Conservation (phyloP, 1,140 invertebrate species). For the Nilaparvata lugens region DNA sequence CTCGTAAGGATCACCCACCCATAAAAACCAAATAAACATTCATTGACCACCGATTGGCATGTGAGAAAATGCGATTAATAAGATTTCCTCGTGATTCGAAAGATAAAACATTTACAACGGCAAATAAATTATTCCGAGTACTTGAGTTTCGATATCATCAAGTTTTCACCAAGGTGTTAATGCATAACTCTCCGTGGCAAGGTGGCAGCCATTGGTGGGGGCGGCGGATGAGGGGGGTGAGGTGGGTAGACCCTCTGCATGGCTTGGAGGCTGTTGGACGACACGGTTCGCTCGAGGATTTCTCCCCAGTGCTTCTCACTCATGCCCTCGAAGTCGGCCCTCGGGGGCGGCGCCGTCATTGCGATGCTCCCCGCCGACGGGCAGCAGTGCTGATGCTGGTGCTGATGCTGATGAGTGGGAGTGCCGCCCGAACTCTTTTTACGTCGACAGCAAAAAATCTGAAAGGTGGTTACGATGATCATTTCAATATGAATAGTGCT, state of each 20-base stretch:
- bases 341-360: background rate
- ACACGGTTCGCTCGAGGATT: constrained; percentile 59
- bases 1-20: too few species aligned
- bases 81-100: too few species aligned
- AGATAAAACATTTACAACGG: too few species aligned
- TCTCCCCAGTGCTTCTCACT: constrained; percentile 71
- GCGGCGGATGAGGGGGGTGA: background rate
- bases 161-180: too few species aligned
- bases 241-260: constrained; percentile 36
- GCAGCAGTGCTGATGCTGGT: constrained; percentile 9
- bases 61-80: too few species aligned
- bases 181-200: background rate
- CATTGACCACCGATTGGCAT: too few species aligned
- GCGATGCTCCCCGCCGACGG: constrained; percentile 5
- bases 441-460: constrained; percentile 16
- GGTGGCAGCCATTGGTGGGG: background rate
- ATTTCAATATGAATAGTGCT: too few species aligned
- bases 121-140: too few species aligned
- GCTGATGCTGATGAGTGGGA: constrained; percentile 9
- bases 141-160: too few species aligned
- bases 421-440: constrained; percentile 12
- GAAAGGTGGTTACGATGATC: background rate
- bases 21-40: too few species aligned
- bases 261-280: constrained; percentile 54
- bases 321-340: constrained; percentile 52